Base-by-base conservation (phyloP, 2,888 invertebrate species). In the Neria commutata region DNA sequence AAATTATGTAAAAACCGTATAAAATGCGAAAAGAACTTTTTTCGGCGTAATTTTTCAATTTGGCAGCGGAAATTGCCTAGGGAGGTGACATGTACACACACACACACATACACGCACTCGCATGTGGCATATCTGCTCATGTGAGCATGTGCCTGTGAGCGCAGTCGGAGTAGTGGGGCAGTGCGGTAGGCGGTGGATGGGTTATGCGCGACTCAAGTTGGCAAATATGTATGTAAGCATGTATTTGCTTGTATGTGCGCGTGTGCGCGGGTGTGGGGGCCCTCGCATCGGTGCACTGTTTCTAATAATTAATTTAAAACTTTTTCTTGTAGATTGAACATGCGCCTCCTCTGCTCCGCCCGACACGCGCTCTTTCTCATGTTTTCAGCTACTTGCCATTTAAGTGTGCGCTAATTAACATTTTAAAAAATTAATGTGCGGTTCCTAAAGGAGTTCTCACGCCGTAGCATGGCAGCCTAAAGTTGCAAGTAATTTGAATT, bases 221-320 rank as follows among this genome's bases (percentile, higher is more conserved):
- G 21, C n/a, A 17, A 42, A 48, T 48, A 52, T 40, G 48, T 25
- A 58, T 42, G 25, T 26, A n/a, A 46, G 42, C 56, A 51, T 40
- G 42, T 47, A 42, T 60, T 47, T 55, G 48, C 46, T 46, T n/a
- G 52, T 56, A 21, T 33, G 17, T 54, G 29, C 6, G 33, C 14
- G 34, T 16, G 29, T 49, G 55, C 52, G 46, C 56, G 55, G 48
- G 52, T 57, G 33, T 51, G 56, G 24, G 46, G 29, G 40, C 25
- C n/a, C n/a, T n/a, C n/a, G 55, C 47, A 37, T 25, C 24, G 17
- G 25, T 21, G 60, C 73, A 72, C 74, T 72, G 74, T 71, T 76
- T 74, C 78, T 77, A 77, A 77, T 78, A 77, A 78, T 77, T 77
- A 77, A 78, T 77, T 77, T 77, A 78, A 78, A 77, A 77, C 70